Evolutionary conservation across 2,113 vertebrate genomes (phyloP), one percentile per base, ranked within the genome.

Genomic region (Stigmatopora argus): DNA sequence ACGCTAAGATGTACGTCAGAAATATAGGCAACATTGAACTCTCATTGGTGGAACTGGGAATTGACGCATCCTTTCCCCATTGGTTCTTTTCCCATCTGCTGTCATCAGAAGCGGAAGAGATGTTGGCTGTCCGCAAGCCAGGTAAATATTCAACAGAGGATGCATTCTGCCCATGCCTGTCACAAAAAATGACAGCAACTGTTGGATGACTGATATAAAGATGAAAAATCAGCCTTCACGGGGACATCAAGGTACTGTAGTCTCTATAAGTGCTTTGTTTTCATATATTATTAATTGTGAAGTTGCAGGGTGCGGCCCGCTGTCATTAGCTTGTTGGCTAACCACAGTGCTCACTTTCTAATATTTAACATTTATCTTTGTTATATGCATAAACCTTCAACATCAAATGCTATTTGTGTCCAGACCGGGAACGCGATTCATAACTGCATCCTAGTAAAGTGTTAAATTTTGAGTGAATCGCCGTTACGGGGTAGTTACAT

Each of bases 81-180:
- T 88, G 86, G 85, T 69, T 48, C 1, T 23, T 66, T 46, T 15
- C 12, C 5, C 53, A 67, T 18, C 52, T 0, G 68, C 31, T 62
- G n/a, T n/a, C 44, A 18, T 44, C 73, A 65, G 61, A 83, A 13
- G 77, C 74, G 84, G 85, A 89, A 86, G 77, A 62, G 73, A 73
- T 68, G 69, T 49, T 8, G 64, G 71, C 66, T 78, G 78, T 77
- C 75, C 7, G 67, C 2, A 38, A 72, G 72, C 67, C 81, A 87
- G 79, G 85, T 88, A 87, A 87, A 88, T 87, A 86, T 68, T 79
- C 67, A 75, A 55, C 75, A 75, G 69, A 80, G 72, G 85, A 81
- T 82, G 83, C 78, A 72, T 72, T 56, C 3, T 62, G 23, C 13
- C 60, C 59, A 38, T 68, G 71, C 80, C 66, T 62, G 65, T 72